Percentiles rank a stretch among this genome's conserved stretches.
phyloP scores from a whole-genome alignment of 2,888 invertebrate species.

The Eilema griseolum region DNA sequence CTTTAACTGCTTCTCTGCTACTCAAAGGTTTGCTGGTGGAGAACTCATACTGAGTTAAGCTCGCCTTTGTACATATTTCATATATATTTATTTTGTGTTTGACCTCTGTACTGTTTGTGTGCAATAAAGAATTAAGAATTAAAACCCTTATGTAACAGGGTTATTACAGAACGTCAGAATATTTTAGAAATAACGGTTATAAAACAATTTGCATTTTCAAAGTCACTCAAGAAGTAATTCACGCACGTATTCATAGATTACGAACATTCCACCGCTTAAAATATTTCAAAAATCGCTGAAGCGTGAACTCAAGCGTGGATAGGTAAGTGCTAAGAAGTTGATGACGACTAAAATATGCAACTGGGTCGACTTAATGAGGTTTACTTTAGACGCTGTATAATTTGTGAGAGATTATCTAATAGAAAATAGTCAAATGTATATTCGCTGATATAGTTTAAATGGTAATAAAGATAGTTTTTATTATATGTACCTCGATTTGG shows the following conservation, averaged over 20 bases:
- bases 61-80: too few relatives aligned
- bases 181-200: not conserved
- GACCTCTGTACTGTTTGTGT: too few relatives aligned
- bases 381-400: constrained; percentile 14
- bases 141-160: not conserved
- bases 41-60: too few relatives aligned
- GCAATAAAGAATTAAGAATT: too few relatives aligned
- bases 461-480: too few relatives aligned
- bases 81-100: too few relatives aligned
- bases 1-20: too few relatives aligned
- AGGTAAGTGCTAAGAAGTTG: constrained; percentile 19
- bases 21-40: too few relatives aligned
- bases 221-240: not conserved
- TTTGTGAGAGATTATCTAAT: constrained; percentile 9
- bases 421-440: not conserved
- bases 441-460: too few relatives aligned
- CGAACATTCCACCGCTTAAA: constrained; percentile 6
- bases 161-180: too few relatives aligned
- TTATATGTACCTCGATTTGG: too few relatives aligned
- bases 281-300: constrained; percentile 9
- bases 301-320: constrained; percentile 17
- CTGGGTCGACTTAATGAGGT: constrained; percentile 23
- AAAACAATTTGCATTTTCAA: not conserved
- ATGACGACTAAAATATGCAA: constrained; percentile 34
- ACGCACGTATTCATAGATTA: not conserved